Conservation (phyloP, 2,113 vertebrate species). For the Turdus rufiventris region DNA sequence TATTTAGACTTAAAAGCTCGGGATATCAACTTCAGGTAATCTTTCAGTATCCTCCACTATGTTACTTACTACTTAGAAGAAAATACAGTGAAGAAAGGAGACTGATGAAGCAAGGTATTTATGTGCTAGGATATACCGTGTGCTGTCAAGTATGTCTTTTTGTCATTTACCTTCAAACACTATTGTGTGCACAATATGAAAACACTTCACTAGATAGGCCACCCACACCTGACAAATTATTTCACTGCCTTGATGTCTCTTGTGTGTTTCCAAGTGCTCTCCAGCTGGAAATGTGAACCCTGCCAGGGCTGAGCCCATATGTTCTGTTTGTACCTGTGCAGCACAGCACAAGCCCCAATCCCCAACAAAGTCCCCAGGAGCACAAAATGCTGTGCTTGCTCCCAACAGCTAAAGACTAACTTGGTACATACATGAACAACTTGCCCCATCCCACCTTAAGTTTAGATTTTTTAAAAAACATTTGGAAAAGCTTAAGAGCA, state of each 20-base stretch:
- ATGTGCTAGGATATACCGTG: not conserved
- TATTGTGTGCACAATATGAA: not conserved
- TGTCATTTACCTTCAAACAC: not conserved
- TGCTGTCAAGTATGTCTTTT: not conserved
- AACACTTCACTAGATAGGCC: not conserved
- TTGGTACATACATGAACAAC: not conserved
- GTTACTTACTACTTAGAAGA: not conserved
- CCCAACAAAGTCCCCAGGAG: accelerated
- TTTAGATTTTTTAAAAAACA: not conserved
- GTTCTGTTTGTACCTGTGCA: accelerated
- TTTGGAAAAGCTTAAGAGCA: not conserved
- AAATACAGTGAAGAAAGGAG: not conserved
- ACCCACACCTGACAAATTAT: not conserved
- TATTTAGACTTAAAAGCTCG: not conserved
- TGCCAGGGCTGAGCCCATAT: not conserved
- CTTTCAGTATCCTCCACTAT: not conserved
- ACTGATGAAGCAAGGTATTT: not conserved
- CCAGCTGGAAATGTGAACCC: not conserved
- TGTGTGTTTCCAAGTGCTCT: not conserved
- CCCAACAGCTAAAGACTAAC: not conserved
- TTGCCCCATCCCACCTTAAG: not conserved
- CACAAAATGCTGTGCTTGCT: not conserved
- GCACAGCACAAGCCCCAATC: not conserved
- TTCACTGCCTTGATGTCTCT: not conserved
- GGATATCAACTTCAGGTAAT: not conserved